Percentiles rank a stretch among this genome's conserved stretches.
Conservation (phyloP, 2,888 invertebrate species). For the Xestia sexstrigata region DNA sequence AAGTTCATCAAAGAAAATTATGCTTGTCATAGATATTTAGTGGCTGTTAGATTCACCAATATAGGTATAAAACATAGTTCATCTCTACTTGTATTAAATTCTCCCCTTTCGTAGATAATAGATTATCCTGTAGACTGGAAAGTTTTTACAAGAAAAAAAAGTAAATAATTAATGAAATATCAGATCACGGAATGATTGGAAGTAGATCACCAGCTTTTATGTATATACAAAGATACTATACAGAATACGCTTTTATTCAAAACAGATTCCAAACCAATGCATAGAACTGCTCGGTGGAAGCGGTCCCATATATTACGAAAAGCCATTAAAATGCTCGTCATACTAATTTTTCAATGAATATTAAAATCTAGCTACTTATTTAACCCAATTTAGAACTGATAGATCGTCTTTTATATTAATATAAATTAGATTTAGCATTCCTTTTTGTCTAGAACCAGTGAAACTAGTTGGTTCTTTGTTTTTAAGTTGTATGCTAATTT, state of each 20-base stretch:
- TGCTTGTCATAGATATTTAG: too few species aligned
- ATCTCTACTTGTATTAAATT: too few species aligned
- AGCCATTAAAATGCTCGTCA: constrained; percentile 51
- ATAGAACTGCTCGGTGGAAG: constrained; percentile 22
- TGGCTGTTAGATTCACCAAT: too few species aligned
- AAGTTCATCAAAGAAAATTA: too few species aligned
- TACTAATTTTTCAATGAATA: constrained; percentile 74
- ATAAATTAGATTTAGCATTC: constrained; percentile 43
- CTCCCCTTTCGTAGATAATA: too few species aligned
- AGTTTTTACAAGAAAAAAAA: too few species aligned
- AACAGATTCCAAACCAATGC: constrained; percentile 8
- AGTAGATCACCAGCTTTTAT: neutral
- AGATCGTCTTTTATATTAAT: constrained; percentile 43
- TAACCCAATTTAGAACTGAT: constrained; percentile 52
- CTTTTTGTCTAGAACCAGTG: constrained; percentile 48
- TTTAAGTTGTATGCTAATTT: constrained; percentile 37
- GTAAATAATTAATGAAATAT: neutral
- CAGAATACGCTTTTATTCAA: constrained; percentile 6
- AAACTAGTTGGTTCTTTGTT: constrained; percentile 58
- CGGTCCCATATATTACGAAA: constrained; percentile 50
- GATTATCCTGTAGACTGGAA: too few species aligned
- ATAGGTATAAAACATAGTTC: too few species aligned
- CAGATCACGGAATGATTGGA: neutral
- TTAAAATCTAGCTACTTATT: constrained; percentile 68
- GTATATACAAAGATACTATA: neutral